Evolutionary conservation across 1,140 invertebrate species (phyloP).

Genomic region (Probaryconus sp.): DNA sequence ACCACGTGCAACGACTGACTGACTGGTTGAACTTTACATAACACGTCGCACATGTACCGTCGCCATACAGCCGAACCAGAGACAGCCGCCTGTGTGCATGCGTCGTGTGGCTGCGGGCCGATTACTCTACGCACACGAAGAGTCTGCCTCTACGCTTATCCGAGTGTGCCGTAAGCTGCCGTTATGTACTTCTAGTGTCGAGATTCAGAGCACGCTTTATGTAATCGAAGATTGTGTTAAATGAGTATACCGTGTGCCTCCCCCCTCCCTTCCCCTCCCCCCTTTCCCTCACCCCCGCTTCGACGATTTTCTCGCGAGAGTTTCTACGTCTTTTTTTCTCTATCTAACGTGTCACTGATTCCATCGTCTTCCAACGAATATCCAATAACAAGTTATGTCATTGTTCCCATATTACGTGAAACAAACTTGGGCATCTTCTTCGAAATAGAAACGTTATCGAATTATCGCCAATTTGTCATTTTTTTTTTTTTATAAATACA

Average conservation of each 20-base stretch:
- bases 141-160: conserved; percentile 31
- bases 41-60: conserved; percentile 28
- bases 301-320: conserved; percentile 19
- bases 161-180: conserved; percentile 40
- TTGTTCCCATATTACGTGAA: conserved; percentile 12
- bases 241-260: conserved; percentile 49
- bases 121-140: no score
- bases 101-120: no score
- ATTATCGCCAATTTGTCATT: not conserved
- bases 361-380: conserved; percentile 40
- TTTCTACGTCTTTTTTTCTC: conserved; percentile 34
- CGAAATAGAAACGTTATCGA: not conserved
- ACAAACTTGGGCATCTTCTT: conserved; percentile 19
- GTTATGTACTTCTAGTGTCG: conserved; percentile 54
- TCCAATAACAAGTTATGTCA: conserved; percentile 63
- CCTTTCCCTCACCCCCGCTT: no score
- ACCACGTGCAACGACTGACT: conserved; percentile 46
- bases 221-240: conserved; percentile 70
- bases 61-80: no score
- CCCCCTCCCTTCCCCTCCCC: no score
- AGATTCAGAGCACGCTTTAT: conserved; percentile 69
- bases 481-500: no score
- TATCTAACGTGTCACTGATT: conserved; percentile 24
- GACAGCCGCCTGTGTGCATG: conserved; percentile 6
- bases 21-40: conserved; percentile 59